These are phyloP conservation scores for Trachelus stipa DNA, from an alignment of 2,888 invertebrate species.

Conservation along the genomic window DNA sequence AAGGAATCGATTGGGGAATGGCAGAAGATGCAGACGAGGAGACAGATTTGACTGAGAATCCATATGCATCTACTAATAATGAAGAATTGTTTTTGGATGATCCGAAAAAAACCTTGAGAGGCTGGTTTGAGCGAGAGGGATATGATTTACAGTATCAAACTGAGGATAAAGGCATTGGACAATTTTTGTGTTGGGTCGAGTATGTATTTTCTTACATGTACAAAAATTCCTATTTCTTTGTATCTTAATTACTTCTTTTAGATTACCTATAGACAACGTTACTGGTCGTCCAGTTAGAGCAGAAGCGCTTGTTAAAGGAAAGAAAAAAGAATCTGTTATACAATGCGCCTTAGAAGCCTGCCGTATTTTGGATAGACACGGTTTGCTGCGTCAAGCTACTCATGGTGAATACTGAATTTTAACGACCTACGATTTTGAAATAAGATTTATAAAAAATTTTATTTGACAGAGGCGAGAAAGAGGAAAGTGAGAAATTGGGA, in stretches of 20 bases:
- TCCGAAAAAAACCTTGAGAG: conserved; percentile 93
- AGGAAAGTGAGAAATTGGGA: conserved; percentile 82
- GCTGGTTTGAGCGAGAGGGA: conserved; percentile 95
- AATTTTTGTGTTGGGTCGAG: conserved; percentile 83
- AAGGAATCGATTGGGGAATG: conserved; percentile 95
- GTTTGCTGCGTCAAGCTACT: conserved; percentile 85
- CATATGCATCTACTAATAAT: conserved; percentile 83
- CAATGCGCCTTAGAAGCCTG: conserved; percentile 97
- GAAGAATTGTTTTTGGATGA: conserved; percentile 93
- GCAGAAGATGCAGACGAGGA: conserved; percentile 93
- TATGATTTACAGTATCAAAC: conserved; percentile 87
- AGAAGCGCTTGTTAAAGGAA: conserved; percentile 88
- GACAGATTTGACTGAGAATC: conserved; percentile 83
- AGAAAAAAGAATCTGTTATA: conserved; percentile 93
- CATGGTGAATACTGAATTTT: conserved; percentile 74
- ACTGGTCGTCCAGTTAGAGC: conserved; percentile 82
- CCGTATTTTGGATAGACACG: conserved; percentile 87
- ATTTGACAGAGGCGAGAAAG: conserved; percentile 79
- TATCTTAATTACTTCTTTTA: conserved; percentile 56
- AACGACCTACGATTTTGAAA: not conserved
- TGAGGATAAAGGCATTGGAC: conserved; percentile 86
- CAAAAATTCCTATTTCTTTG: conserved; percentile 15
- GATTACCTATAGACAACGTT: conserved; percentile 85
- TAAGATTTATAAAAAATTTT: conserved; percentile 10
- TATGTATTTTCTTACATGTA: conserved; percentile 52